Evolutionary conservation across 2,797 vertebrate species (phyloP).

Genomic region (Strix occidentalis): DNA sequence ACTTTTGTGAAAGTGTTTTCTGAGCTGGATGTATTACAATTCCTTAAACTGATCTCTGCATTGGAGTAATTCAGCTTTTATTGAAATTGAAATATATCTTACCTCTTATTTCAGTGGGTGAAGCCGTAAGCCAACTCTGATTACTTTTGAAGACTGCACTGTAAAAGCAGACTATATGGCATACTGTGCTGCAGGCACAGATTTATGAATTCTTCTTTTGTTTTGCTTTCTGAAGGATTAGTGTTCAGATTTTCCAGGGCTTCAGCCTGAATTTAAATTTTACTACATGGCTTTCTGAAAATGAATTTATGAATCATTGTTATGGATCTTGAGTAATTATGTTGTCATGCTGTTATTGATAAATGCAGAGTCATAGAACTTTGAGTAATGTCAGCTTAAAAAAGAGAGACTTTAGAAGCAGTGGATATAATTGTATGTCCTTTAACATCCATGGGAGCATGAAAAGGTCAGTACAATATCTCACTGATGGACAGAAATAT

Average conservation of each 20-base stretch:
- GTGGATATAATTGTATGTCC: not conserved
- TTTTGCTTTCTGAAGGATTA: conserved; percentile 56
- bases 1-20: not conserved
- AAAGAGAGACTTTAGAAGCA: not conserved
- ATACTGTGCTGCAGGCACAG: not conserved
- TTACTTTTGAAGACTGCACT: not conserved
- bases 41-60: not conserved
- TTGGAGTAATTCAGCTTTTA: not conserved
- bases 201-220: conserved; percentile 47
- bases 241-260: conserved; percentile 61
- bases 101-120: not conserved
- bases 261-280: conserved; percentile 63
- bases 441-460: not conserved
- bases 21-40: not conserved
- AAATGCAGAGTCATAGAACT: conserved; percentile 59
- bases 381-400: conserved; percentile 48
- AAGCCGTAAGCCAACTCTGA: not conserved
- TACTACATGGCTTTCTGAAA: conserved; percentile 61
- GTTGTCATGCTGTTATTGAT: conserved; percentile 67
- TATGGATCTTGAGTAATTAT: conserved; percentile 52
- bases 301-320: conserved; percentile 49
- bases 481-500: not conserved
- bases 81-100: not conserved
- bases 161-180: not conserved
- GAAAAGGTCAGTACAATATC: not conserved